Evolutionary conservation across 2,888 invertebrate species (phyloP), one percentile per base, ranked within the genome.

Genomic region (Hypercompe scribonia): DNA sequence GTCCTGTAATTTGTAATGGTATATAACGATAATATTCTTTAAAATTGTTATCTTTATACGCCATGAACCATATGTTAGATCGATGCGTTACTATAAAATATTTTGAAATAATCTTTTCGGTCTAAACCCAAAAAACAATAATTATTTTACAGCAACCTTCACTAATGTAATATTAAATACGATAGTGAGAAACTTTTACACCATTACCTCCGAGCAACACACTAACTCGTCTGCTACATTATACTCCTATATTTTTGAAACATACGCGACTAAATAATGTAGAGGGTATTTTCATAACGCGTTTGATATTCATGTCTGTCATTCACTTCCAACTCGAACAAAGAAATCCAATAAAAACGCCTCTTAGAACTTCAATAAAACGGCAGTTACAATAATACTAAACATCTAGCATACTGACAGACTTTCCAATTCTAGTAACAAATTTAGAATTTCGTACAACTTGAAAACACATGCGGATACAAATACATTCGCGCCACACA

Each of bases 401-500:
- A 61, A 31, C 31, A 31, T 28, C 61, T 31, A 31, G 15, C 70
- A 1, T 11, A 68, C 36, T 67, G 10, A n/a, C 61, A 39, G 39
- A 74, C 67, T 69, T 39, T 66, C 73, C 72, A 74, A 77, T 76
- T 73, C 66, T 18, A 75, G 61, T 69, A 67, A 65, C 66, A 70
- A 76, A 76, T 74, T 73, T 79, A 75, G 76, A 77, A 80, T 80
- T 82, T 76, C 68, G 54, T 69, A 79, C 76, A 74, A 75, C 77
- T 84, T 83, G 72, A 75, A 73, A 76, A 77, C 75, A 76, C 70
- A 80, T 75, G 72, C 70, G 34, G 65, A 78, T 78, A 83, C 81
- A 84, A 81, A 85, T 80, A 81, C 75, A 80, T 82, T 79, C 76
- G 63, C 74, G 46, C 77, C 76, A 76, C 77, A 83, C 78, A 83